Evolutionary conservation across 2,797 vertebrate species (phyloP).

Genomic region (Enteromius fasciolatus): DNA sequence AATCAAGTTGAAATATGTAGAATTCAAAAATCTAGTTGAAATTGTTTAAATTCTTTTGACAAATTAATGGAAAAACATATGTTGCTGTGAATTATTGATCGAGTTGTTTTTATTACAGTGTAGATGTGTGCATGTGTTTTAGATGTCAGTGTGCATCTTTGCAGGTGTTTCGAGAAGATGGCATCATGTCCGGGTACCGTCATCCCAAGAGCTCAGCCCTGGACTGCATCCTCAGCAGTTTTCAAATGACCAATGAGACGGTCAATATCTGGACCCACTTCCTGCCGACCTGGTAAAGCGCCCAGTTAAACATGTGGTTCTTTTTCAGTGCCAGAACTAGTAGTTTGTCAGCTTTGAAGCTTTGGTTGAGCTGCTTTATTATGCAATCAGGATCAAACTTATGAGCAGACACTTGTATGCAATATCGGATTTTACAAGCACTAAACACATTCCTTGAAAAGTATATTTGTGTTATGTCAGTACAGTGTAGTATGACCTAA

Average conservation of each 20-base stretch:
- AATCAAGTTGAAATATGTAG: background rate
- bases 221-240: constrained; percentile 91
- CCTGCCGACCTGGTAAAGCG: constrained; percentile 83
- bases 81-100: background rate
- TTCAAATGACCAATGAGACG: constrained; percentile 90
- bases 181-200: constrained; percentile 89
- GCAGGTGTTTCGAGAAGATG: constrained; percentile 89
- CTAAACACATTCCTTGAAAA: background rate
- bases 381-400: background rate
- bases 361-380: constrained; percentile 27
- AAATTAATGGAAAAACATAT: background rate
- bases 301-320: background rate
- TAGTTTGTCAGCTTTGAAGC: constrained; percentile 21
- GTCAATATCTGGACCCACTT: constrained; percentile 94
- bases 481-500: background rate
- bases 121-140: background rate
- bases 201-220: constrained; percentile 85
- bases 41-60: background rate
- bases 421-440: constrained; percentile 2
- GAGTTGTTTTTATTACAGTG: background rate
- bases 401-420: background rate
- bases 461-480: background rate
- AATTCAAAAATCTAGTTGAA: background rate
- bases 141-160: background rate
- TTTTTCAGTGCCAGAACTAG: constrained; percentile 3